Base-by-base conservation (phyloP, 2,797 vertebrate species). In the Oreonectes daqikongensis region DNA sequence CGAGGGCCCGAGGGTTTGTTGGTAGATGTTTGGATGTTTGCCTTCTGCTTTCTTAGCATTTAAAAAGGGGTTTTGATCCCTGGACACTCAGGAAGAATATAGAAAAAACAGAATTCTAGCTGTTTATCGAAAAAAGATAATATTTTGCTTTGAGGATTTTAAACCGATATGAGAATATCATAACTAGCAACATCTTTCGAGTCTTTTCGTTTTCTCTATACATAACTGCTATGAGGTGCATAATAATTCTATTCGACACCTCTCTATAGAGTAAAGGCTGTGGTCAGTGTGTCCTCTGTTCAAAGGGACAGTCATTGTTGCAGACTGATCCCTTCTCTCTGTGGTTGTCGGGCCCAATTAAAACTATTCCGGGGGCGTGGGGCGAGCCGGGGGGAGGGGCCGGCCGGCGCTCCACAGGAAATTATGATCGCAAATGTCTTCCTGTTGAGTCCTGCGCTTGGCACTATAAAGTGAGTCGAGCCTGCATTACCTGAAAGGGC, bases 381-480 rank as follows among this genome's bases (percentile, higher is more conserved):
- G 89, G 85, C 86, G 88, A 85, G 57, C 30, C 14, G 22, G 90
- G 91, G 92, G 92, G 79, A 72, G 92, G 92, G 91, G 91, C 85
- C 91, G 92, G 92, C 93, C 93, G 94, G 93, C 92, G 93, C 95
- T 91, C 95, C 91, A 95, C 96, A 97, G 96, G 96, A 99, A 98
- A 98, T 97, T 95, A 97, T 97, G 95, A 97, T 97, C 94, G 95
- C 96, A 96, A 97, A 98, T 94, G 93, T 98, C 95, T 97, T 97
- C 97, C 97, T 97, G 95, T 97, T 87, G 93, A 94, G 95, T 93
- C 92, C 91, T 90, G 94, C 90, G 92, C 94, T 95, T 94, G 95
- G 95, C 92, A 96, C 94, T 97, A 97, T 96, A 98, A 99, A 99
- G 96, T 95, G 93, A 94, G 89, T 92, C 60, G 0, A 90, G 90